Conservation (phyloP, 2,888 invertebrate species). For the Scrobipalpa atriplicella region DNA sequence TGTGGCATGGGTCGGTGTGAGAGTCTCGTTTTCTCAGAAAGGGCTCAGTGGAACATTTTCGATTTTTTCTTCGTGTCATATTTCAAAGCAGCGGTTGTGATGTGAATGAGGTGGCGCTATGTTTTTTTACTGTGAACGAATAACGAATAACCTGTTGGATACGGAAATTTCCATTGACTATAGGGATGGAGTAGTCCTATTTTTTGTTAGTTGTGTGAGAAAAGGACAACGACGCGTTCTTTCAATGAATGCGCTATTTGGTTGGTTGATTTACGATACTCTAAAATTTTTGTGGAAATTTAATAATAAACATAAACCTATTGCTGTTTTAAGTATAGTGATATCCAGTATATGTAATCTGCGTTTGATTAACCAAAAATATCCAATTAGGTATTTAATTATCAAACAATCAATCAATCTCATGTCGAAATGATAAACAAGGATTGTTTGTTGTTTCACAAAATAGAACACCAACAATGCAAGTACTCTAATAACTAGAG, state of each 20-base stretch:
- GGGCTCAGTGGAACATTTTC: constrained; percentile 37
- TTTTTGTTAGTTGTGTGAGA: constrained; percentile 3
- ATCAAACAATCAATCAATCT: not conserved
- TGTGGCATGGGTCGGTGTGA: constrained; percentile 40
- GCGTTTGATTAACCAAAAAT: no score
- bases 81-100: constrained; percentile 33
- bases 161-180: constrained; percentile 22
- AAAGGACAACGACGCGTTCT: not conserved
- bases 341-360: no score
- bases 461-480: no score
- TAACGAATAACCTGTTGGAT: not conserved
- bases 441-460: no score
- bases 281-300: no score
- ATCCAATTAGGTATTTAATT: not conserved
- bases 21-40: constrained; percentile 51
- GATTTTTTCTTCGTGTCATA: constrained; percentile 34
- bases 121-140: not conserved
- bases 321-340: no score
- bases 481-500: no score
- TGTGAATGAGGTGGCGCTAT: constrained; percentile 44
- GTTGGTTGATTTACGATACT: not conserved
- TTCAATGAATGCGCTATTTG: not conserved
- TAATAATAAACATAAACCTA: no score
- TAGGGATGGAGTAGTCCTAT: not conserved
- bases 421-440: not conserved